Evolutionary conservation across 2,888 invertebrate genomes (phyloP), one percentile per base, ranked within the genome.

Genomic region (Campaea margaritaria): DNA sequence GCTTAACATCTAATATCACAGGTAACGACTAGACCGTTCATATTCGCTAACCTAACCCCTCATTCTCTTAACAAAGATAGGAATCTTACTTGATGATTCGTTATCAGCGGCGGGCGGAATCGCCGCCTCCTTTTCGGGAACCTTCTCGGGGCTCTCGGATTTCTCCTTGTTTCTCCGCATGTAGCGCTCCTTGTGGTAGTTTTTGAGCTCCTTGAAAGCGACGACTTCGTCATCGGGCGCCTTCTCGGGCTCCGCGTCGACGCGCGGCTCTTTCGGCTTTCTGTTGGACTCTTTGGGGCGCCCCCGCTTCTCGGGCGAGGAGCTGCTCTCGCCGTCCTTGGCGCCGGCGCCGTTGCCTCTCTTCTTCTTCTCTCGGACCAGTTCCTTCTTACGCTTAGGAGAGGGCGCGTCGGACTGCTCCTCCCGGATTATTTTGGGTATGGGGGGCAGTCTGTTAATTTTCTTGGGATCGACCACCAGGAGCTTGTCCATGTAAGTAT

Each of bases 111-210:
- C 68, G 36, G 76, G 75, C 64, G 69, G 65, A 2, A 60, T 67
- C 44, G 64, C 67, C 42, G 58, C 56, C 16, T 62, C 59, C 44
- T 53, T 65, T 28, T 67, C 73, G 27, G 65, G 67, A 49, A 58
- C 45, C 36, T 70, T 82, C 70, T 93, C 93, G 31, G 94, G 94
- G 82, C 94, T 95, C 74, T 93, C 91, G 27, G 93, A 94, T 69
- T 90, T 92, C 65, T 94, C 93, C 67, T 93, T 90, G 82, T 95
- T 95, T 57, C 95, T 92, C 57, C 95, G 89, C 79, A 95, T 93
- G 89, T 95, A 96, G 55, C 95, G 92, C 74, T 93, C 93, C 85
- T 93, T 94, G 78, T 91, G 87, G 70, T 92, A 93, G 67, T 90
- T 91, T 76, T 93, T 93, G 41, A 94, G 85, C 73, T 93, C 94